Evolutionary conservation across 2,797 vertebrate species (phyloP), one percentile per base, ranked within the genome.

Genomic region (Eulemur coronatus): DNA sequence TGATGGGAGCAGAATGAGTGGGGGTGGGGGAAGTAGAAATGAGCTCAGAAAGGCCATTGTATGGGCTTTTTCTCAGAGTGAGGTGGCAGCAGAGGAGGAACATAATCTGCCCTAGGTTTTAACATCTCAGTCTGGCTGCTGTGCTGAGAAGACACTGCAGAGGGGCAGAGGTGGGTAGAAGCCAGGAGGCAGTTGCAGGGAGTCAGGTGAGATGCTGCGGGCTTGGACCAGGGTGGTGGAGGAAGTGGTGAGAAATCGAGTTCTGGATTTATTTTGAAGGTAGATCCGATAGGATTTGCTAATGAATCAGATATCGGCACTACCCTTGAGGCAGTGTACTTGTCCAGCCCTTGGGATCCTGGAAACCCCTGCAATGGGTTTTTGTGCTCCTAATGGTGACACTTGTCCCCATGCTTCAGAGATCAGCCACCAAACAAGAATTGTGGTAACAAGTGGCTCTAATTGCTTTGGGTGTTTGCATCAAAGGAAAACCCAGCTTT

Each of bases 401-500:
- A 12, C 13, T 38, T 93, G 97, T 96, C 90, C 96, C 92, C 95
- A 95, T 96, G 94, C 93, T 94, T 96, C 88, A 72, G 97, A 95
- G 95, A 95, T 97, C 97, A 98, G 95, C 95, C 92, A 90, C 30
- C 0, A 46, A 96, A 96, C 96, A 94, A 94, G 92, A 96, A 94
- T 92, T 94, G 96, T 94, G 92, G 96, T 94, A 94, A 86, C 96
- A 94, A 97, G 97, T 80, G 55, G 94, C 92, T 98, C 73, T 98
- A 97, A 97, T 97, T 91, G 96, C 86, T 93, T 91, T 20, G 18
- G 72, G 97, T 55, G 75, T 95, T 97, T 63, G 98, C 97, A 98
- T 98, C 98, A 97, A 98, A 98, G 92, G 95, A 86, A 94, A 97
- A 95, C 7, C 18, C 63, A 80, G 96, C 79, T 97, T 79, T 89